phyloP scores from a whole-genome alignment of 1,140 invertebrate genomes.

The Zaprionus ghesquierei region DNA sequence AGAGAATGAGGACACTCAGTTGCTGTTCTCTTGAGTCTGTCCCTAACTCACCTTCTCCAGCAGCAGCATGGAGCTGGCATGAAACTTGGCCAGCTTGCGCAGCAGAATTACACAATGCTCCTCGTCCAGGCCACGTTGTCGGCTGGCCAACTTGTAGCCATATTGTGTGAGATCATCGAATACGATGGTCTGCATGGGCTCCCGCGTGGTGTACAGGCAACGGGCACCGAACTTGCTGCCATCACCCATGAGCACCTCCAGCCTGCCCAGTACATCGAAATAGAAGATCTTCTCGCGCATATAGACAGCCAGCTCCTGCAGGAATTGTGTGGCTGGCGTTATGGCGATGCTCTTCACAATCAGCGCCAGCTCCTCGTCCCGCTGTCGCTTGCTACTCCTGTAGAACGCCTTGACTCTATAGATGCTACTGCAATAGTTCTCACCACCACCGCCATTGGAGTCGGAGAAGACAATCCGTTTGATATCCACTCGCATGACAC shows the following conservation, averaged over 20 bases:
- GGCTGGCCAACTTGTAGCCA: conserved; percentile 75
- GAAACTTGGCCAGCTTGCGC: conserved; percentile 73
- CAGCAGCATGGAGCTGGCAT: conserved; percentile 76
- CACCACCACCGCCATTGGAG: conserved; percentile 66
- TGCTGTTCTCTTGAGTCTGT: too few species aligned
- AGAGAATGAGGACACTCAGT: neutral
- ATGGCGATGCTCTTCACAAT: conserved; percentile 78
- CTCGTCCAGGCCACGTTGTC: conserved; percentile 74
- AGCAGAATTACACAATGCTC: conserved; percentile 75
- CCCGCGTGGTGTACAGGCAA: conserved; percentile 70
- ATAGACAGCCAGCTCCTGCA: conserved; percentile 74
- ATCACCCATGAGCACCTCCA: conserved; percentile 73
- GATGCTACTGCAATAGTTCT: conserved; percentile 81
- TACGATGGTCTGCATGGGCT: conserved; percentile 78
- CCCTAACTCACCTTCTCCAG: conserved; percentile 67
- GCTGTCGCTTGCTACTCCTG: conserved; percentile 66
- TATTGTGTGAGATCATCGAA: conserved; percentile 81
- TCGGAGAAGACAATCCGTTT: conserved; percentile 75
- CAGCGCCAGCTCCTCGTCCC: conserved; percentile 72
- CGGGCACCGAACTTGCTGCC: conserved; percentile 73
- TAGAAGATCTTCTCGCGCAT: conserved; percentile 78
- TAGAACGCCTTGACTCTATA: conserved; percentile 68
- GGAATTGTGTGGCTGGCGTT: conserved; percentile 78
- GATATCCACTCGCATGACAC: conserved; percentile 72
- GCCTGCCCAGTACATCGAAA: conserved; percentile 73